Evolutionary conservation across 2,113 vertebrate genomes (phyloP).

Genomic region (Boulengeromyrus knoepffleri): DNA sequence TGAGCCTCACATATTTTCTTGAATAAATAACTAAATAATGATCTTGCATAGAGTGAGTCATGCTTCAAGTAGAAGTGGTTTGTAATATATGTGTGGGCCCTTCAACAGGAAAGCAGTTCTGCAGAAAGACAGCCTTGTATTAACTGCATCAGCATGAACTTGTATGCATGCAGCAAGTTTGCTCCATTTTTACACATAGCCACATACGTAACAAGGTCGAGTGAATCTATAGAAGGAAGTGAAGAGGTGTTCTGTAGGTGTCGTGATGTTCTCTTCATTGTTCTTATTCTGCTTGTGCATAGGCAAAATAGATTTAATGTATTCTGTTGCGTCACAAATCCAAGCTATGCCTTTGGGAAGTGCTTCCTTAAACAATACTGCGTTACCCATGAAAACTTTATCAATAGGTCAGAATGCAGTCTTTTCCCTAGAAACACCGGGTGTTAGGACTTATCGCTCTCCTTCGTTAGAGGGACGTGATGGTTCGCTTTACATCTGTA

Average conservation of each 20-base stretch:
- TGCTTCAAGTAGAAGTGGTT: neutral
- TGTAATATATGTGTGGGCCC: constrained; percentile 5
- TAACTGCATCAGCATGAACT: neutral
- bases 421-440: neutral
- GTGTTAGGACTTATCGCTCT: neutral
- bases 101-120: neutral
- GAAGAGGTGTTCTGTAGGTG: neutral
- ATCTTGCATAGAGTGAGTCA: constrained; percentile 5
- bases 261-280: neutral
- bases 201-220: neutral
- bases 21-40: constrained; percentile 10
- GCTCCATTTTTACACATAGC: neutral
- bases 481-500: neutral
- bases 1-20: neutral
- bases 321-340: neutral
- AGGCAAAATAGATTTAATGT: neutral
- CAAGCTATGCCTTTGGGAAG: neutral
- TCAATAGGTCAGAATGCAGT: neutral
- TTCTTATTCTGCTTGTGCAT: neutral
- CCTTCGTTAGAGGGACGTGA: neutral
- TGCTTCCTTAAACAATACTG: neutral
- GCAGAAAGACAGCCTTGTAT: neutral
- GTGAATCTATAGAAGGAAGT: neutral
- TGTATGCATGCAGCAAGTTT: neutral
- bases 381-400: neutral